Evolutionary conservation across 2,888 invertebrate genomes (phyloP).

Genomic region (Epirrita christyi): DNA sequence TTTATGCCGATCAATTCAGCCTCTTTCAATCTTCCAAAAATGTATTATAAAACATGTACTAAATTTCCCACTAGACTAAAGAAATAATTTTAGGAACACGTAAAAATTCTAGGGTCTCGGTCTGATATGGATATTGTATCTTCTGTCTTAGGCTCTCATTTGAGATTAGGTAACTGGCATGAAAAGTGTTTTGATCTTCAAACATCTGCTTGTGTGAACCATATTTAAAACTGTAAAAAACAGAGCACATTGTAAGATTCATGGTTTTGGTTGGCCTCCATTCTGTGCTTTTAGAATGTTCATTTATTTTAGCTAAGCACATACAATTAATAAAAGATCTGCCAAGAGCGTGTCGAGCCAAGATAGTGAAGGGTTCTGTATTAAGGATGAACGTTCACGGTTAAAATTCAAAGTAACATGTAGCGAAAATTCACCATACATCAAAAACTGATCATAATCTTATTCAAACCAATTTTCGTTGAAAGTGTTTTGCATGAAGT

Average conservation of each 20-base stretch:
- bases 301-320: too few species aligned
- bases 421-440: too few species aligned
- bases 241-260: not conserved
- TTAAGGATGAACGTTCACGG: too few species aligned
- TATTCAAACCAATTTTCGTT: too few species aligned
- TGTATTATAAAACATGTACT: not conserved
- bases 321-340: too few species aligned
- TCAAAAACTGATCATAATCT: too few species aligned
- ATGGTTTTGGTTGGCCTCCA: not conserved
- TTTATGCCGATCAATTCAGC: not conserved
- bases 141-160: conserved; percentile 3
- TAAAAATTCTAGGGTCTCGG: not conserved
- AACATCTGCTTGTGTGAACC: conserved; percentile 66
- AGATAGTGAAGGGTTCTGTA: too few species aligned
- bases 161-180: conserved; percentile 49
- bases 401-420: too few species aligned
- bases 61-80: not conserved
- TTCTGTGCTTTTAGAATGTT: too few species aligned
- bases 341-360: too few species aligned
- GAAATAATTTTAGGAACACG: conserved; percentile 1
- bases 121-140: not conserved
- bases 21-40: not conserved
- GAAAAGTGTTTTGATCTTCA: conserved; percentile 58
- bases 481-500: too few species aligned
- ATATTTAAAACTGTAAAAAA: conserved; percentile 58